These are phyloP conservation scores for Euzophera pinguis DNA, from an alignment of 2,888 invertebrate genomes.

Conservation along the genomic window DNA sequence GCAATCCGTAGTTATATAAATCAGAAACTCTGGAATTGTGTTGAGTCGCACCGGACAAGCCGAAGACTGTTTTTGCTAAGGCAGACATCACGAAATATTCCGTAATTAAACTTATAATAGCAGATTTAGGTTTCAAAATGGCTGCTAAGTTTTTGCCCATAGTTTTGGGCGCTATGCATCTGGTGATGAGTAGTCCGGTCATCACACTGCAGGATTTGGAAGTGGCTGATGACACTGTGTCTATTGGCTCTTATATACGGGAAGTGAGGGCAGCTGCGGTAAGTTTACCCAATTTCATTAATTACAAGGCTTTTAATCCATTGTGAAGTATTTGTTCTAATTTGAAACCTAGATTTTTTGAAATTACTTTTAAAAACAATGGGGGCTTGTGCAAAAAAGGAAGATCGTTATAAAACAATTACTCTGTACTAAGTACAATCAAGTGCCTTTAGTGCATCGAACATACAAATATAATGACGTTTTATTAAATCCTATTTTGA, in stretches of 20 bases:
- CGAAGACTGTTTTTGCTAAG: conserved; percentile 42
- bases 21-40: conserved; percentile 46
- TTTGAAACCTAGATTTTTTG: too few species aligned
- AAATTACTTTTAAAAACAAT: too few species aligned
- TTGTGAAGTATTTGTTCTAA: too few species aligned
- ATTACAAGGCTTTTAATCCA: not conserved
- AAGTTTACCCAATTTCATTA: conserved; percentile 27
- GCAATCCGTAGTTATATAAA: conserved; percentile 72
- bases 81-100: conserved; percentile 24
- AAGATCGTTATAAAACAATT: too few species aligned
- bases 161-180: conserved; percentile 46
- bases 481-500: too few species aligned
- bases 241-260: conserved; percentile 79
- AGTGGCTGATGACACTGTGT: conserved; percentile 70
- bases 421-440: too few species aligned
- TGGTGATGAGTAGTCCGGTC: conserved; percentile 43
- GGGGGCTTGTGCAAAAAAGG: too few species aligned
- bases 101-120: conserved; percentile 17
- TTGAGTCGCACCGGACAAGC: conserved; percentile 46
- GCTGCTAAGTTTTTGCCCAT: conserved; percentile 41
- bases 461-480: too few species aligned
- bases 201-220: conserved; percentile 54
- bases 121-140: conserved; percentile 25
- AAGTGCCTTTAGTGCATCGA: too few species aligned
- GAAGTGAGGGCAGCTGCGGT: conserved; percentile 78